phyloP scores from a whole-genome alignment of 53 echinoderm and acorn worm species.

The Pentamera pediparva region DNA sequence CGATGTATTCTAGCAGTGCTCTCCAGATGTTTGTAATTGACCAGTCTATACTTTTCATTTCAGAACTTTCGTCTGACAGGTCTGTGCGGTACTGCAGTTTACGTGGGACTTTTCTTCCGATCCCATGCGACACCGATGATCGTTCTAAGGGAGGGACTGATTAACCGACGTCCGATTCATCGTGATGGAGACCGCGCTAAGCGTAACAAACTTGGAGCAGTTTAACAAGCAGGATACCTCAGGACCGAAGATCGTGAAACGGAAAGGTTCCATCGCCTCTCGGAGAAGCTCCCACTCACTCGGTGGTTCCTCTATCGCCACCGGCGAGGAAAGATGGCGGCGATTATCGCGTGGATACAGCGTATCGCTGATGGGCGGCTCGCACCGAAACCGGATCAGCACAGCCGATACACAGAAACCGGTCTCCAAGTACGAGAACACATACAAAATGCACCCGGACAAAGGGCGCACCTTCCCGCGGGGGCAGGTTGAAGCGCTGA shows the following conservation, averaged over 20 bases:
- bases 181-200: slow-evolving; percentile 55
- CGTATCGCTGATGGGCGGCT: slow-evolving; percentile 51
- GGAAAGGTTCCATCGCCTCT: slow-evolving; percentile 59
- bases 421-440: slow-evolving; percentile 70
- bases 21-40: no score
- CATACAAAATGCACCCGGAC: slow-evolving; percentile 83
- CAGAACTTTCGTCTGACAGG: no score
- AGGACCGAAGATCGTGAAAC: slow-evolving; percentile 1
- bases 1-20: no score
- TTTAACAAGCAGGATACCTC: slow-evolving; percentile 57
- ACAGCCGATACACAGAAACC: slow-evolving; percentile 52
- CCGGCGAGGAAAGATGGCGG: slow-evolving; percentile 66
- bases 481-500: slow-evolving; percentile 41
- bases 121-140: no score
- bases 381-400: slow-evolving; percentile 44
- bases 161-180: no score
- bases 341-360: slow-evolving; percentile 65
- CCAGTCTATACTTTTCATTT: no score
- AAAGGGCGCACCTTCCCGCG: slow-evolving; percentile 55
- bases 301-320: slow-evolving; percentile 43
- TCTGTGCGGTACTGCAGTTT: no score
- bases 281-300: slow-evolving; percentile 61
- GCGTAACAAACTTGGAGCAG: slow-evolving; percentile 66
- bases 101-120: no score
- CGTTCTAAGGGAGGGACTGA: no score